Conservation (phyloP, 2,113 vertebrate genomes). For the Dryoscopus gambensis region DNA sequence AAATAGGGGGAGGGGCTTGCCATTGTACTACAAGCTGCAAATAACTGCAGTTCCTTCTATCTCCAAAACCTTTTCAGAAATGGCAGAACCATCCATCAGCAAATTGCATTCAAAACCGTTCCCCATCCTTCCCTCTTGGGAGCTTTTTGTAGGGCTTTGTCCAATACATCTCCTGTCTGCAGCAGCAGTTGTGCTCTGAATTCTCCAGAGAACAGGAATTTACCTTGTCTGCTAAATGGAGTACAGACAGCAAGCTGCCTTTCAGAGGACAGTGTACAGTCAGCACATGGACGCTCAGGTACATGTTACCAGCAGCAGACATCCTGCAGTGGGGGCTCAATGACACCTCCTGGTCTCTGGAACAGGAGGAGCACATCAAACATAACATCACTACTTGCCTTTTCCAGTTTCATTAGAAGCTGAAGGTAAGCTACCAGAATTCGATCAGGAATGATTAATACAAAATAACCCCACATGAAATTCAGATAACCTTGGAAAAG, state of each 20-base stretch:
- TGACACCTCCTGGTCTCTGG: not conserved
- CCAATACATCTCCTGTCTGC: no score
- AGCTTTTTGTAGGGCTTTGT: not conserved
- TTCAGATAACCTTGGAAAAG: not conserved
- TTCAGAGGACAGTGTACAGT: not conserved
- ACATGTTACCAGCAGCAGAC: not conserved
- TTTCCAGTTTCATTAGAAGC: not conserved
- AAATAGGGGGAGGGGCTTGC: not conserved
- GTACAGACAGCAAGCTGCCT: not conserved
- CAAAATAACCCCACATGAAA: not conserved
- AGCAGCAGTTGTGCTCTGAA: not conserved
- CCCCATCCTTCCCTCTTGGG: not conserved
- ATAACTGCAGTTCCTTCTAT: not conserved
- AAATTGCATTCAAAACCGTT: not conserved
- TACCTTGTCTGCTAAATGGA: not conserved
- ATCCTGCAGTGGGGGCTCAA: not conserved
- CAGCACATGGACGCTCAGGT: not conserved
- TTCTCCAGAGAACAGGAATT: not conserved
- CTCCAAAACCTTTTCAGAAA: not conserved
- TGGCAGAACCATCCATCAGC: not conserved
- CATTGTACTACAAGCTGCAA: accelerated
- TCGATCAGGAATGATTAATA: accelerated
- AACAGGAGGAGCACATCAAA: not conserved
- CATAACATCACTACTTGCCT: not conserved
- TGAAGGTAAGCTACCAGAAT: not conserved